phyloP scores from a whole-genome alignment of 2,797 vertebrate genomes.

The Australoheros facetus region DNA sequence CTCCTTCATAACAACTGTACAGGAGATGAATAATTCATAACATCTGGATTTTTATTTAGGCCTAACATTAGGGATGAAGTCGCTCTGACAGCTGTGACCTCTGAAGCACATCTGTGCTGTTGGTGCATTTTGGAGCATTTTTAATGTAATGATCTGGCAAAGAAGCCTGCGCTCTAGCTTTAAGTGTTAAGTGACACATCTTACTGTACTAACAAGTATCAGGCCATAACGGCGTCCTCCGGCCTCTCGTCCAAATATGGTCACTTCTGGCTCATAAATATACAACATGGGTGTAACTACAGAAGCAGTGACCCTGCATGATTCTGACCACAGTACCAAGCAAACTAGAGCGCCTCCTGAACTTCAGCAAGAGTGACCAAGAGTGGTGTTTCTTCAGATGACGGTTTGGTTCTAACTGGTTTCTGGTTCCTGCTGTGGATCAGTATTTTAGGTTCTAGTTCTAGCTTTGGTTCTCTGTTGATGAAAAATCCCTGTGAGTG shows the following conservation, averaged over 20 bases:
- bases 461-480: too few species aligned
- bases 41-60: not conserved
- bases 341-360: too few species aligned
- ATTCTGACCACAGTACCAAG: not conserved
- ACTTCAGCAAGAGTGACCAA: not conserved
- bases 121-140: too few species aligned
- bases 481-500: too few species aligned
- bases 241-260: too few species aligned
- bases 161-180: not conserved
- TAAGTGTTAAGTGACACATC: not conserved
- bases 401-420: not conserved
- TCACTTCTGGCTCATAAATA: too few species aligned
- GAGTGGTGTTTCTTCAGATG: too few species aligned
- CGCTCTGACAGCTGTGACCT: not conserved
- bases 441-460: not conserved
- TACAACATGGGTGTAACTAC: not conserved
- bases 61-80: not conserved
- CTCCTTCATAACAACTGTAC: too few species aligned
- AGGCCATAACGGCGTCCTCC: not conserved
- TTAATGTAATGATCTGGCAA: too few species aligned
- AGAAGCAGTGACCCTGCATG: not conserved
- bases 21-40: too few species aligned
- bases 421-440: too few species aligned
- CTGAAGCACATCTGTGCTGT: not conserved
- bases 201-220: not conserved